Base-by-base conservation (phyloP, 2,113 vertebrate genomes). In the Oncorhynchus masou region DNA sequence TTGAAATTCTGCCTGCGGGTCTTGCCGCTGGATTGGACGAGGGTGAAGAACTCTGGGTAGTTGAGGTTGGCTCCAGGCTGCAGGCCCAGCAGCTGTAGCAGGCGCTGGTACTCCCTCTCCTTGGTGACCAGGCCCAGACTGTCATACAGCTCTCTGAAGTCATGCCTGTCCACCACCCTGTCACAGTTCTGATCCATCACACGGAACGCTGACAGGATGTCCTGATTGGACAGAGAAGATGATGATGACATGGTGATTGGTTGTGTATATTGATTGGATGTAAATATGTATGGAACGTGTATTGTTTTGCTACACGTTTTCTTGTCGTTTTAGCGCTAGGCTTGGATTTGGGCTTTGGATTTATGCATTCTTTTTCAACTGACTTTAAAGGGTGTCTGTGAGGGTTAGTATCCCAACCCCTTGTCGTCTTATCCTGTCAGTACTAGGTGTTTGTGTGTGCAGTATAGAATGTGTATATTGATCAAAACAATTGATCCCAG, bases 201-300 rank as follows among this genome's bases (percentile, higher is more conserved):
- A 66, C 75, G 88, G 88, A 94, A 94, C 57, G 90, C 92, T 19
- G 91, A 76, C 81, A 89, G 92, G 31, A 85, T 75, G 77, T 92
- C 88, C 95, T 94, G 27, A 29, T 78, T 24, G 13, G 48, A 20
- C 2, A 29, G 25, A 76, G 29, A 16, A 39, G 49, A 60, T 5
- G 8, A 62, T 5, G 9, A 1, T 20, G 12, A 71, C 51, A 66
- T n/a, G 70, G 45, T 65, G n/a, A 68, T 22, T 62, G 5, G 60
- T 31, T 70, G 31, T 78, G 31, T 64, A 67, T 70, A 60, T 15
- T 51, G n/a, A 68, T 22, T 62, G 3, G 60, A 24, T 69, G 31
- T 78, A 31, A 39, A 39, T 39, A 39, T 39, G 39, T 39, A 39
- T 39, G 39, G 39, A 39, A 39, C 8, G 9, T 64, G 59, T 70